Percentiles rank a stretch among this genome's conserved stretches.
Conservation (phyloP, 2,797 vertebrate species). For the Fistularia commersonii region DNA sequence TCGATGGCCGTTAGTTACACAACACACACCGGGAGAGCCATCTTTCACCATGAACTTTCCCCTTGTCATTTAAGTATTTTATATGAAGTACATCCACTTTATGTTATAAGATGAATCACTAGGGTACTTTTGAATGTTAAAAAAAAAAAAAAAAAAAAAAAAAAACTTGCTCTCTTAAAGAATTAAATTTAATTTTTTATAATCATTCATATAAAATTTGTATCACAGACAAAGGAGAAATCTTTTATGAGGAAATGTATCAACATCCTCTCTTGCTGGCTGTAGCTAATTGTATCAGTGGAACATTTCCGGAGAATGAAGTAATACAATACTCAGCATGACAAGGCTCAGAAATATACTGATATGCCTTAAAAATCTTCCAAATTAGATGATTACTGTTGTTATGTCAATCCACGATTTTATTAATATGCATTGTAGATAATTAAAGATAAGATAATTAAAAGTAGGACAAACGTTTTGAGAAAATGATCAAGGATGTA, state of each 20-base stretch:
- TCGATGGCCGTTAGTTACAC: slow-evolving; percentile 72
- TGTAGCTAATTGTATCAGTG: slow-evolving; percentile 39
- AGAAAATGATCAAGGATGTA: too few species aligned
- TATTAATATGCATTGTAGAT: too few species aligned
- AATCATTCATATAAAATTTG: too few species aligned
- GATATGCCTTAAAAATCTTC: too few species aligned
- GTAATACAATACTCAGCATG: slow-evolving; percentile 16
- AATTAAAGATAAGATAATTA: too few species aligned
- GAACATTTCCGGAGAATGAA: slow-evolving; percentile 26
- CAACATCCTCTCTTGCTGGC: slow-evolving; percentile 30
- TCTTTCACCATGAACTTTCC: slow-evolving; percentile 64
- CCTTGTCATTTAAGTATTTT: slow-evolving; percentile 54
- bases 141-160: slow-evolving; percentile 1
- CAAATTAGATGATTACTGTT: too few species aligned
- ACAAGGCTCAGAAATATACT: background rate
- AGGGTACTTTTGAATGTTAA: slow-evolving; percentile 14
- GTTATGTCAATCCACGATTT: too few species aligned
- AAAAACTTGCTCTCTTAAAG: too few species aligned
- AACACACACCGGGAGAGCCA: slow-evolving; percentile 57
- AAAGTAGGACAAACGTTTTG: too few species aligned
- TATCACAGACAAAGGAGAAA: too few species aligned
- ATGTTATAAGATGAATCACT: slow-evolving; percentile 44
- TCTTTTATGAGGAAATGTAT: slow-evolving; percentile 18
- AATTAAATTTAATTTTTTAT: too few species aligned
- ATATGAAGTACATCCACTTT: slow-evolving; percentile 35